A percentile compares a stretch with the other conserved stretches of the same genome.
phyloP scores from a whole-genome alignment of 2,113 vertebrate species.

The Paratilapia polleni region DNA sequence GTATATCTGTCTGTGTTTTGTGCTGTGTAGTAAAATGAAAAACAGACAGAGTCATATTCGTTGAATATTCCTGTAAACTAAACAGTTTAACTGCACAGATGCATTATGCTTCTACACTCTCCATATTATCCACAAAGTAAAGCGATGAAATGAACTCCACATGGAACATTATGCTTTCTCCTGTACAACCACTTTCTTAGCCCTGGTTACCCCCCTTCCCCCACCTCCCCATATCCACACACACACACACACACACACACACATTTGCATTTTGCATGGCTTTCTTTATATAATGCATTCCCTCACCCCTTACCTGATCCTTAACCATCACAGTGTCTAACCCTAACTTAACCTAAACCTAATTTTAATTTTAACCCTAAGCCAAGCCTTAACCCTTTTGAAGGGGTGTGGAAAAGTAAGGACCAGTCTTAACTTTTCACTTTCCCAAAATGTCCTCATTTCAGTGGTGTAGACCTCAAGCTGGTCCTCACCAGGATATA shows the following conservation, averaged over 20 bases:
- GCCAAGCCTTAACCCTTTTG: not conserved
- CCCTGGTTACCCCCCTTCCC: constrained; percentile 12
- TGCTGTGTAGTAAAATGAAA: not conserved
- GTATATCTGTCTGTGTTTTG: not conserved
- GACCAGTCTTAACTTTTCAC: not conserved
- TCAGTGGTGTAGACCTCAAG: not conserved
- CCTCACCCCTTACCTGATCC: no score
- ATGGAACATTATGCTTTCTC: constrained; percentile 44
- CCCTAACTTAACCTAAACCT: not conserved
- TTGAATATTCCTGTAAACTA: constrained; percentile 14
- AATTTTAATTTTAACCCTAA: not conserved
- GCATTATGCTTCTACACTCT: constrained; percentile 35
- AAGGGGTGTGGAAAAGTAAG: not conserved
- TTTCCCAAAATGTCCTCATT: not conserved
- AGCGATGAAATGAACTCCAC: constrained; percentile 67
- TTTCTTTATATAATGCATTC: no score
- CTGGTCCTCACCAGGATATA: not conserved
- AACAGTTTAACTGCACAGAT: constrained; percentile 37
- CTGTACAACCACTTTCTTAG: constrained; percentile 15
- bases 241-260: constrained; percentile 7
- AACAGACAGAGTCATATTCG: constrained; percentile 4
- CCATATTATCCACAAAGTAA: constrained; percentile 47
- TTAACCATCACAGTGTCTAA: no score
- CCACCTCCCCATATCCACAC: not conserved
- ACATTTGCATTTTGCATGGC: not conserved